phyloP scores from a whole-genome alignment of 2,797 vertebrate species.

The Crocidura indochinensis region DNA sequence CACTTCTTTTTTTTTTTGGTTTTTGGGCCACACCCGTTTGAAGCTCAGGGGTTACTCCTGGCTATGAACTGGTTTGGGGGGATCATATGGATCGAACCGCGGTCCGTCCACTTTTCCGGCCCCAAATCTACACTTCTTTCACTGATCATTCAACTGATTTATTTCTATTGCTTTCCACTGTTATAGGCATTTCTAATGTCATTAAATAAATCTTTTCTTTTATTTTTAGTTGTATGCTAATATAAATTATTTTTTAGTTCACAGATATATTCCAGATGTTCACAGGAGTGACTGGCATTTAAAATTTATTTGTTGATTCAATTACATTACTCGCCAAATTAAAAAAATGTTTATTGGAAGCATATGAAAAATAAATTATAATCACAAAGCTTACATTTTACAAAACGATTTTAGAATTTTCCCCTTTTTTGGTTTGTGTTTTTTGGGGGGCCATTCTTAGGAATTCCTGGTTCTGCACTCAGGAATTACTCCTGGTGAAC shows the following conservation, averaged over 20 bases:
- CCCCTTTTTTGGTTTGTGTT: too few relatives aligned
- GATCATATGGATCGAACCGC: too few relatives aligned
- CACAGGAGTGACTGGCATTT: slow-evolving; percentile 32
- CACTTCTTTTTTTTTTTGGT: too few relatives aligned
- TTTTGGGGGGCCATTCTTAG: too few relatives aligned
- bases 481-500: too few relatives aligned
- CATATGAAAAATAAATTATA: too few relatives aligned
- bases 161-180: neutral
- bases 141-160: neutral
- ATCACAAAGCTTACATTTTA: slow-evolving; percentile 5
- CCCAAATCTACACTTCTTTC: neutral
- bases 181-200: neutral
- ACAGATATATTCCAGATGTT: slow-evolving; percentile 27
- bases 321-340: slow-evolving; percentile 9
- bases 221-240: slow-evolving; percentile 13
- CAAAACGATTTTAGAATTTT: neutral
- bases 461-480: too few relatives aligned
- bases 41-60: too few relatives aligned
- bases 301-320: slow-evolving; percentile 48
- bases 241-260: neutral
- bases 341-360: too few relatives aligned
- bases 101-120: too few relatives aligned
- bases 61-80: too few relatives aligned
- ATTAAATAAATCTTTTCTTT: neutral
- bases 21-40: too few relatives aligned